Evolutionary conservation across 2,113 vertebrate genomes (phyloP).

Genomic region (Equus przewalskii): DNA sequence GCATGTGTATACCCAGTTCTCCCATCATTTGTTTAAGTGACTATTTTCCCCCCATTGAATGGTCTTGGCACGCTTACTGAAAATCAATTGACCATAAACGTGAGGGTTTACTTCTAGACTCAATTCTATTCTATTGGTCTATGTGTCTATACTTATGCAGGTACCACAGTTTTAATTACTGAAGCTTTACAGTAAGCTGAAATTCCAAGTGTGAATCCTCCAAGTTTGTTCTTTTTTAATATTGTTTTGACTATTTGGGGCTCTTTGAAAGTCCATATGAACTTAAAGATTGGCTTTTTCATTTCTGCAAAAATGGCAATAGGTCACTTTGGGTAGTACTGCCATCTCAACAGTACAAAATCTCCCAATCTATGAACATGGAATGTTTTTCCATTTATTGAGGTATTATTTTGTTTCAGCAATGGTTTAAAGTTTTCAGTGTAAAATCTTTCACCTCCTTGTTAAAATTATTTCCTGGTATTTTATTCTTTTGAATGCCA

Average conservation of each 20-base stretch:
- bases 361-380: not conserved
- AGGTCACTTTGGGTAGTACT: not conserved
- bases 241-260: not conserved
- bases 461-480: not conserved
- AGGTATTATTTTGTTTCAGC: not conserved
- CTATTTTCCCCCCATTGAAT: not conserved
- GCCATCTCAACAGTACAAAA: not conserved
- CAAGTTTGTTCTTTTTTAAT: not conserved
- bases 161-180: not conserved
- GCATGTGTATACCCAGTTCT: not conserved
- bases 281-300: not conserved
- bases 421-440: not conserved
- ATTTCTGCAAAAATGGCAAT: not conserved
- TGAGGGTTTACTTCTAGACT: not conserved
- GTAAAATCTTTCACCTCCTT: not conserved
- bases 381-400: not conserved
- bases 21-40: not conserved
- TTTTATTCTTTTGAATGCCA: not conserved
- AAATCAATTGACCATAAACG: not conserved
- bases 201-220: not conserved
- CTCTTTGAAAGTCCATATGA: not conserved
- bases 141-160: not conserved
- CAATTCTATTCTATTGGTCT: not conserved
- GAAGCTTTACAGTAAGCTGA: not conserved
- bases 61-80: not conserved